Conservation (phyloP, 2,113 vertebrate species). For the Dascyllus trimaculatus region DNA sequence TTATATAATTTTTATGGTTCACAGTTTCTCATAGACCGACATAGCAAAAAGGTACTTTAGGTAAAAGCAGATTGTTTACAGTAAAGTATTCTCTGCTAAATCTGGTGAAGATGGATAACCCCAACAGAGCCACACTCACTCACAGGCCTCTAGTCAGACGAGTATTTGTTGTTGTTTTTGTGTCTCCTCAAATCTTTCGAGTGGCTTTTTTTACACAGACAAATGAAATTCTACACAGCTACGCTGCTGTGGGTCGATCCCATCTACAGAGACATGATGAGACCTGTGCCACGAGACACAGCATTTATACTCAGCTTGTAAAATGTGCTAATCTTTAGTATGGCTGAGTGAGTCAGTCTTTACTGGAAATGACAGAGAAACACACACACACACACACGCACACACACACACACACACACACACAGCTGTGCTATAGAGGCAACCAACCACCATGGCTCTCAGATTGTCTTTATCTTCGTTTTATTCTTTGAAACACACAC, state of each 20-base stretch:
- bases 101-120: neutral
- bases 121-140: neutral
- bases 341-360: constrained; percentile 52
- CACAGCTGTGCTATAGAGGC: constrained; percentile 14
- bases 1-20: constrained; percentile 9
- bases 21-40: neutral
- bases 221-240: constrained; percentile 1
- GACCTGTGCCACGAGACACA: constrained; percentile 24
- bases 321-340: constrained; percentile 54
- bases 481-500: constrained; percentile 11
- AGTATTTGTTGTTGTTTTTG: neutral
- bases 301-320: constrained; percentile 40
- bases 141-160: neutral
- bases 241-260: neutral
- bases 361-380: constrained; percentile 54
- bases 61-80: neutral
- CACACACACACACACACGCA: neutral
- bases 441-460: neutral
- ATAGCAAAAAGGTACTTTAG: neutral
- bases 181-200: too few relatives aligned
- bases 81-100: neutral
- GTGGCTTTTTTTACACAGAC: neutral
- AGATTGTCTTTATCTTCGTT: constrained; percentile 16
- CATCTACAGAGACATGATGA: constrained; percentile 25
- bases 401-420: neutral